Percentiles rank a stretch among this genome's conserved stretches.
phyloP scores from a whole-genome alignment of 2,888 invertebrate genomes.

The Ectemnius cavifrons region DNA sequence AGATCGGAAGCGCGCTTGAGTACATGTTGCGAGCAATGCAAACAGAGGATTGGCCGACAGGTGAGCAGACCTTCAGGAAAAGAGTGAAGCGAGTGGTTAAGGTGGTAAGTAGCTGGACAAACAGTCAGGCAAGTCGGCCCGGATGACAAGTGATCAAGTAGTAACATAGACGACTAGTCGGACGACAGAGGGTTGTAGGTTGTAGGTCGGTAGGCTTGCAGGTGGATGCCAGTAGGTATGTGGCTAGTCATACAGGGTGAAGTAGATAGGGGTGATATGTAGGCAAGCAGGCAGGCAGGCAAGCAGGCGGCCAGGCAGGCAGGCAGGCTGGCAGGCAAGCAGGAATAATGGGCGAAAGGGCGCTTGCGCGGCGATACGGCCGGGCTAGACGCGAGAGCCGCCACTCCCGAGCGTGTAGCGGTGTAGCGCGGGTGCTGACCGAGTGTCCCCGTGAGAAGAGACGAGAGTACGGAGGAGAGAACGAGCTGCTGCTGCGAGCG shows the following conservation, averaged over 20 bases:
- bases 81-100: constrained; percentile 21
- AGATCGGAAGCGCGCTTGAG: not conserved
- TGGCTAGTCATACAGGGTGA: constrained; percentile 30
- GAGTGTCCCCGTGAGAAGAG: constrained; percentile 63
- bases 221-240: constrained; percentile 41
- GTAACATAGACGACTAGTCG: constrained; percentile 49
- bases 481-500: not conserved
- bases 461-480: constrained; percentile 35
- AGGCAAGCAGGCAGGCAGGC: constrained; percentile 44
- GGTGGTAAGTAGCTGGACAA: constrained; percentile 21
- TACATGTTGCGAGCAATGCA: too few relatives aligned
- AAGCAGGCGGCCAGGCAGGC: constrained; percentile 32
- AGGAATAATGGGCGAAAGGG: constrained; percentile 65
- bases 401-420: constrained; percentile 78
- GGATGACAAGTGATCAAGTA: constrained; percentile 11
- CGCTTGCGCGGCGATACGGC: constrained; percentile 73
- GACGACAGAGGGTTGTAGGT: constrained; percentile 38
- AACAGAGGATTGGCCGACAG: constrained; percentile 23
- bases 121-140: constrained; percentile 27
- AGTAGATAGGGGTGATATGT: constrained; percentile 3
- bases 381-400: constrained; percentile 79
- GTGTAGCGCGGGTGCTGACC: constrained; percentile 77
- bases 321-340: constrained; percentile 59
- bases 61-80: constrained; percentile 36
- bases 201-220: not conserved